Evolutionary conservation across 2,888 invertebrate species (phyloP).

Genomic region (Tryphoninae sp.): DNA sequence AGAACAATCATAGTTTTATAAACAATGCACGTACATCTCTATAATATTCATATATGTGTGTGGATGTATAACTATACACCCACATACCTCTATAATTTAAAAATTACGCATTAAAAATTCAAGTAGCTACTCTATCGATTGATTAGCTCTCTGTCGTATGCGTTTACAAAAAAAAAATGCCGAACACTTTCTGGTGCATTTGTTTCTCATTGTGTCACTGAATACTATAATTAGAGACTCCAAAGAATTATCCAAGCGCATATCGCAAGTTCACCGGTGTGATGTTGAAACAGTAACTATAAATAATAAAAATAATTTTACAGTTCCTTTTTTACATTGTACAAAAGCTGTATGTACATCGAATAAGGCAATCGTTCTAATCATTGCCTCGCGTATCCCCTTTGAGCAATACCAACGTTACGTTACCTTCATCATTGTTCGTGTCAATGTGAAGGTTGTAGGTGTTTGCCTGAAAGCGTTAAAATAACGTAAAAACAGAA

Average conservation of each 20-base stretch:
- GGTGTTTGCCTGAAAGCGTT: constrained; percentile 70
- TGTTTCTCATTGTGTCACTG: constrained; percentile 10
- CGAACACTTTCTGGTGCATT: constrained; percentile 55
- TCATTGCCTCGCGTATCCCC: constrained; percentile 16
- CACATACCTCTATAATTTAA: too few relatives aligned
- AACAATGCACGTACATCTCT: not conserved
- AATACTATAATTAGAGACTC: constrained; percentile 24
- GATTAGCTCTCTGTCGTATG: constrained; percentile 41
- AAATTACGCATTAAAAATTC: not conserved
- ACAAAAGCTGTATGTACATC: constrained; percentile 49
- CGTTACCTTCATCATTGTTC: constrained; percentile 49
- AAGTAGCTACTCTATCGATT: constrained; percentile 26
- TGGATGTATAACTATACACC: not conserved
- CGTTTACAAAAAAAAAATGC: constrained; percentile 13
- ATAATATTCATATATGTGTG: not conserved
- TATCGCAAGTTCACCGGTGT: constrained; percentile 36
- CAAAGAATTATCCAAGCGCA: constrained; percentile 1
- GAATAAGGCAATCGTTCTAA: constrained; percentile 11
- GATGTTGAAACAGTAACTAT: constrained; percentile 30
- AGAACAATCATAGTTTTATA: not conserved
- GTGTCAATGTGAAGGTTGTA: constrained; percentile 70
- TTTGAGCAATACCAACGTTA: constrained; percentile 53
- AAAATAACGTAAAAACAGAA: not conserved
- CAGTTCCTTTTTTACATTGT: constrained; percentile 29
- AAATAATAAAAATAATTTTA: constrained; percentile 40